Evolutionary conservation across 2,797 vertebrate genomes (phyloP), one percentile per base, ranked within the genome.

Genomic region (Microcaecilia unicolor): DNA sequence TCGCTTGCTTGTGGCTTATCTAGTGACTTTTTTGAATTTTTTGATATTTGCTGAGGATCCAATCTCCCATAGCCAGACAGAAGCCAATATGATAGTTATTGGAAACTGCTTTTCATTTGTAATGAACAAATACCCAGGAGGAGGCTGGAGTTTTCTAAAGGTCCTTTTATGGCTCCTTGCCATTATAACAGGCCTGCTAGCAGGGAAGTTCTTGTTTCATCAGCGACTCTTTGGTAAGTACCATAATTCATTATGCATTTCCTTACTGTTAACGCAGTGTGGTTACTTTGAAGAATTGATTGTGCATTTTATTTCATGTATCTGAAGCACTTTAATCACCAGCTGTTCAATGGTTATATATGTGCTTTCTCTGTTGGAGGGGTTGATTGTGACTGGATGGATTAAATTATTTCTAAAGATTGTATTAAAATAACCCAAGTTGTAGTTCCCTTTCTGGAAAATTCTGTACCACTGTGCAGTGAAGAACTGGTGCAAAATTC

Each of bases 91-190:
- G 59, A 90, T 89, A 26, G 93, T 99, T 38, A 92, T 99, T 63
- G 95, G 95, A 31, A 97, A 99, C 85, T 99, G 95, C 68, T 96
- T 98, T 80, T 97, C 94, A 14, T 97, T 99, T 70, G 77, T 98
- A 34, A 86, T 90, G 51, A 99, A 92, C 74, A 97, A 97, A 75
- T 97, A 99, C 54, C 94, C 92, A 0, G 86, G 88, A 58, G 84
- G 78, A 32, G 86, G 82, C 37, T 99, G 93, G 94, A 92, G 80
- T 59, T 61, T 87, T 55, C 58, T 97, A 49, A 99, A 99, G 74
- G 93, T 97, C 27, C 51, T 90, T 34, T 84, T 93, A 51, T 98
- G 93, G 92, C 80, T 89, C 18, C 67, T 93, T 40, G 95, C 90
- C 61, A 89, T 98, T 51, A 77, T 93, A 59, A 80, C 48, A 2